phyloP scores from a whole-genome alignment of 2,113 vertebrate genomes.

The Neodon shergylaensis region DNA sequence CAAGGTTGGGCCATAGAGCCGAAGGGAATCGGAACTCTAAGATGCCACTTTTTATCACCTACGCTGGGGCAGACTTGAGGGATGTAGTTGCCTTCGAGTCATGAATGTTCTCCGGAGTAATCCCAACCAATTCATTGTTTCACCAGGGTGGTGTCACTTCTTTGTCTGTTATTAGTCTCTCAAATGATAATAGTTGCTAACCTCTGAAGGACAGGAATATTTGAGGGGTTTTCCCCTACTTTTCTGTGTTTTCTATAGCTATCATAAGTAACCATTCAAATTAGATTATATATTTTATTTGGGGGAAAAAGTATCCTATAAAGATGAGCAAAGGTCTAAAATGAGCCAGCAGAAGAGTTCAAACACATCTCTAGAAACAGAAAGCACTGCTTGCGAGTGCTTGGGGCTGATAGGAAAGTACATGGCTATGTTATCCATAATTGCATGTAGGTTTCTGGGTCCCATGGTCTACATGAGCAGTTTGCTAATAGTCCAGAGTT shows the following conservation, averaged over 20 bases:
- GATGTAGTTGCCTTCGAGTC: background rate
- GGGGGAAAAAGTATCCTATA: background rate
- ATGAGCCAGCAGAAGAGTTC: background rate
- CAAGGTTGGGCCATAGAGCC: background rate
- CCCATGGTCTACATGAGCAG: background rate
- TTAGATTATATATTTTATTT: background rate
- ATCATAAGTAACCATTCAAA: background rate
- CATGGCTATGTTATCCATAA: background rate
- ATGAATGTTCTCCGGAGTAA: background rate
- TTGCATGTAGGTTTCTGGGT: background rate
- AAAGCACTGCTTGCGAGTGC: background rate
- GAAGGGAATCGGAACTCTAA: background rate
- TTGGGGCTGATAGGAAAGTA: background rate
- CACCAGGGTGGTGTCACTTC: background rate
- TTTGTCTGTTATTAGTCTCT: background rate
- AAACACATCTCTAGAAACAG: fast-evolving
- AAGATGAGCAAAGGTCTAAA: background rate
- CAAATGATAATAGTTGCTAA: background rate
- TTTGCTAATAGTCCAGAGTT: background rate
- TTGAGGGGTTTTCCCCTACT: background rate
- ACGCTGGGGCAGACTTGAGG: background rate
- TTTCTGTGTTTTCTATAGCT: background rate
- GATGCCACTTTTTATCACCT: background rate
- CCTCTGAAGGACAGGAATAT: background rate
- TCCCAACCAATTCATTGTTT: background rate